Conservation (phyloP, 1,140 invertebrate species). For the Leptestheria dahalacensis region DNA sequence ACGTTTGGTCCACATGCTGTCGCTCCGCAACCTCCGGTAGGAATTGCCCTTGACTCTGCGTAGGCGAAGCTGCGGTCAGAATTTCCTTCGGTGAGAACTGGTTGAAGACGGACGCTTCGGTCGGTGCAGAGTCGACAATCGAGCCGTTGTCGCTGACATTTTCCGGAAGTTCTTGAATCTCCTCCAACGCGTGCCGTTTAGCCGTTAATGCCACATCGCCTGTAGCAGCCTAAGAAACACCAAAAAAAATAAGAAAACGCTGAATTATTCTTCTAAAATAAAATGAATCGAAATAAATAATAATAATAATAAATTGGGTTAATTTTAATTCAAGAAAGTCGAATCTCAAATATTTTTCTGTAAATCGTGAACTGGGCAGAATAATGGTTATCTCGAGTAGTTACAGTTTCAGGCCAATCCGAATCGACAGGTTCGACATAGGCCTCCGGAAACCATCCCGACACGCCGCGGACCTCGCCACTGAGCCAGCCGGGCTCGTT, state of each 20-base stretch:
- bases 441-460: slow-evolving; percentile 95
- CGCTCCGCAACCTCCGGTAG: not conserved
- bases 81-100: slow-evolving; percentile 16
- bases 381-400: not conserved
- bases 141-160: slow-evolving; percentile 37
- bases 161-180: slow-evolving; percentile 58
- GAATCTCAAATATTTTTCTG: not conserved
- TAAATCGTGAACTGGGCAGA: not conserved
- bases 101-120: slow-evolving; percentile 18
- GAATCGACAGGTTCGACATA: slow-evolving; percentile 69
- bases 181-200: slow-evolving; percentile 27
- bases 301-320: not conserved
- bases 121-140: slow-evolving; percentile 18
- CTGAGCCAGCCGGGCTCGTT: slow-evolving; percentile 95
- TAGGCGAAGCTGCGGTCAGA: slow-evolving; percentile 19
- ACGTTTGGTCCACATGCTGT: no score
- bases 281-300: not conserved
- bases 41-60: slow-evolving; percentile 19
- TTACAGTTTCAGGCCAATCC: slow-evolving; percentile 14
- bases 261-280: not conserved
- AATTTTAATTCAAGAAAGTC: not conserved
- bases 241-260: not conserved
- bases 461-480: slow-evolving; percentile 70
- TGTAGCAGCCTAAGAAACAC: slow-evolving; percentile 25
- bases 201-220: slow-evolving; percentile 20